These are phyloP conservation scores for Epinotia demarniana DNA, from an alignment of 2,888 invertebrate genomes.

Conservation along the genomic window DNA sequence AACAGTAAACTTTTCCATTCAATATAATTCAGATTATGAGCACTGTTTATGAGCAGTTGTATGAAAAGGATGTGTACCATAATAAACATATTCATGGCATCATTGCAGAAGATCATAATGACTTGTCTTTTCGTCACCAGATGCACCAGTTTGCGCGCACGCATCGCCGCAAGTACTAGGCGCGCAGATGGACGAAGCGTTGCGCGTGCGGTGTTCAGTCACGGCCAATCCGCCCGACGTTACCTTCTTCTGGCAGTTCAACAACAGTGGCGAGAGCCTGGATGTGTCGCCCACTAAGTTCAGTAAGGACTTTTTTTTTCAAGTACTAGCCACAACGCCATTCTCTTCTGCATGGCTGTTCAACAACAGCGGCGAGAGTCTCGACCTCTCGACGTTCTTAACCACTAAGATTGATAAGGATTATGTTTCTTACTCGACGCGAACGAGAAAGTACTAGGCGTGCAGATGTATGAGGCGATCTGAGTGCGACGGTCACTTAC, in stretches of 20 bases:
- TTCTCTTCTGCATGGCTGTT: slow-evolving; percentile 89
- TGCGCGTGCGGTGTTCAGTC: slow-evolving; percentile 93
- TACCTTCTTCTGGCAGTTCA: slow-evolving; percentile 95
- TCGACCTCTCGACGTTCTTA: slow-evolving; percentile 91
- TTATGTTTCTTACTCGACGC: too few relatives aligned
- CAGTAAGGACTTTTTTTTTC: slow-evolving; percentile 60
- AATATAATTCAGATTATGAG: too few relatives aligned
- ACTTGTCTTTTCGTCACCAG: slow-evolving; percentile 76
- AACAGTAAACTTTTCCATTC: too few relatives aligned
- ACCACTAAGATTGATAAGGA: slow-evolving; percentile 83
- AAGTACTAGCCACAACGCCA: background rate
- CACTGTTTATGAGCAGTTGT: too few relatives aligned
- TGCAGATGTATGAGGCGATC: too few relatives aligned
- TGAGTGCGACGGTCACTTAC: too few relatives aligned
- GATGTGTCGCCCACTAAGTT: slow-evolving; percentile 89
- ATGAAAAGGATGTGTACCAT: too few relatives aligned
- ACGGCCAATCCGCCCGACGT: slow-evolving; percentile 94
- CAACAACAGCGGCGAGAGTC: slow-evolving; percentile 94
- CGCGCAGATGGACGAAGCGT: slow-evolving; percentile 92
- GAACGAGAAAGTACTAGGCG: background rate
- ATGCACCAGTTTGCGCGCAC: slow-evolving; percentile 92
- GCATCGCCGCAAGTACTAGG: slow-evolving; percentile 91
- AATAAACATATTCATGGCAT: too few relatives aligned
- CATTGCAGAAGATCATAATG: background rate
- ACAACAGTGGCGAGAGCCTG: slow-evolving; percentile 94